Evolutionary conservation across 1,140 invertebrate genomes (phyloP), one percentile per base, ranked within the genome.

Genomic region (Elymnias hypermnestra): DNA sequence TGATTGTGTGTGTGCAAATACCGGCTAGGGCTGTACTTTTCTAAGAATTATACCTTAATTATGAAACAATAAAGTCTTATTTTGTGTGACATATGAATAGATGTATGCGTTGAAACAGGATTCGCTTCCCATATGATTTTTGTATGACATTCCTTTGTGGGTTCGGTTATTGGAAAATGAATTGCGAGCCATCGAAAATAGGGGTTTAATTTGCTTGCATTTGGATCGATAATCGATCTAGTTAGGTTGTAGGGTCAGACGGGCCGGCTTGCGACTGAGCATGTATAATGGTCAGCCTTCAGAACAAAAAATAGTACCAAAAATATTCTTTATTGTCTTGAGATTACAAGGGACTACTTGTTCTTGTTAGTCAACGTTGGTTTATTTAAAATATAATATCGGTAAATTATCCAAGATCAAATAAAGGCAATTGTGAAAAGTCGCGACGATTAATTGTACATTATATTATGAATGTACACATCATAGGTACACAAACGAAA

Each of bases 111-210:
- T 53, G 58, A 76, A 79, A 79, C 75, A 73, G 72, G 78, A 83
- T 83, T 74, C 50, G 54, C 59, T 78, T 73, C 72, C 72, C 75
- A 83, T 83, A 83, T 79, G 76, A 83, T 83, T 78, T 77, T 72
- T 75, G 74, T 78, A 72, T 78, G 67, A 68, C 74, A 83, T 83
- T 79, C 78, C 73, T 69, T 72, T 60, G 45, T 48, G 14, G 26
- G 17, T 13, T 19, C 19, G 21, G 38, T 47, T 22, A 28, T 56
- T 12, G 7, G 3, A 40, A 46, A 60, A 61, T 59, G 28, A 7
- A 19, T 43, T 51, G 53, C 63, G 51, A 8, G 0, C 5, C 0
- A 0, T 15, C 8, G 0, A 0, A 0, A 0, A 39, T 72, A 75
- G 42, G 42, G 58, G 49, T 28, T 15, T 31, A 54, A 52, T 50